Conservation (phyloP, 1,140 invertebrate genomes). For the Leptoteleia sp. region DNA sequence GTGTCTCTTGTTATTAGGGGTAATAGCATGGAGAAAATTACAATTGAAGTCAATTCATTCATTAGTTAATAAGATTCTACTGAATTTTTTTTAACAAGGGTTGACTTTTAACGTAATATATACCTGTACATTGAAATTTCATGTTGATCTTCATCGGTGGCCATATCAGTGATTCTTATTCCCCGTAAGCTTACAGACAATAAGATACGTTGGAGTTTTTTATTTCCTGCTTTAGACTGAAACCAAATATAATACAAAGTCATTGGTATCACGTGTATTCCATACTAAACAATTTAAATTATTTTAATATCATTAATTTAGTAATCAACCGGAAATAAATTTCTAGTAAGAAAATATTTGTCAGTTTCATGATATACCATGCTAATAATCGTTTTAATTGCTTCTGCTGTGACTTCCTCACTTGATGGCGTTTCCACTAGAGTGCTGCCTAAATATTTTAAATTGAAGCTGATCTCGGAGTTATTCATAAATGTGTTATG, state of each 20-base stretch:
- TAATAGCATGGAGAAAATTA: too few species aligned
- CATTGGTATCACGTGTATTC: too few species aligned
- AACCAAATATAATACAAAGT: slow-evolving; percentile 67
- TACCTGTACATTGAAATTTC: slow-evolving; percentile 93
- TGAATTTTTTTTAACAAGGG: too few species aligned
- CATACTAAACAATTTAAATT: too few species aligned
- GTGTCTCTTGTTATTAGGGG: too few species aligned
- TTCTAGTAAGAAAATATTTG: too few species aligned
- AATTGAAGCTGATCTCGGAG: slow-evolving; percentile 83
- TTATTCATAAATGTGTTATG: slow-evolving; percentile 79
- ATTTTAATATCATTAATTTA: too few species aligned
- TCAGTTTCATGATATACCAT: too few species aligned
- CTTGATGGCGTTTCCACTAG: slow-evolving; percentile 85
- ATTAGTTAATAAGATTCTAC: too few species aligned
- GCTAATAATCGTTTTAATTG: slow-evolving; percentile 86
- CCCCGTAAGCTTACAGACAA: slow-evolving; percentile 87
- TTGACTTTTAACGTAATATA: too few species aligned
- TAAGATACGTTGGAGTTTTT: slow-evolving; percentile 87
- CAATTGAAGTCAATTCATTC: too few species aligned
- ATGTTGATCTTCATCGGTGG: slow-evolving; percentile 86
- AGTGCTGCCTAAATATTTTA: slow-evolving; percentile 88
- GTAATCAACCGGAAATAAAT: too few species aligned
- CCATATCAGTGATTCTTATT: slow-evolving; percentile 86
- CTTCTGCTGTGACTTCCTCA: slow-evolving; percentile 85
- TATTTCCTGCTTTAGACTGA: slow-evolving; percentile 85